Percentiles rank a stretch among this genome's conserved stretches.
These are phyloP conservation scores for Melitaea cinxia DNA, from an alignment of 1,140 invertebrate genomes.

Conservation along the genomic window DNA sequence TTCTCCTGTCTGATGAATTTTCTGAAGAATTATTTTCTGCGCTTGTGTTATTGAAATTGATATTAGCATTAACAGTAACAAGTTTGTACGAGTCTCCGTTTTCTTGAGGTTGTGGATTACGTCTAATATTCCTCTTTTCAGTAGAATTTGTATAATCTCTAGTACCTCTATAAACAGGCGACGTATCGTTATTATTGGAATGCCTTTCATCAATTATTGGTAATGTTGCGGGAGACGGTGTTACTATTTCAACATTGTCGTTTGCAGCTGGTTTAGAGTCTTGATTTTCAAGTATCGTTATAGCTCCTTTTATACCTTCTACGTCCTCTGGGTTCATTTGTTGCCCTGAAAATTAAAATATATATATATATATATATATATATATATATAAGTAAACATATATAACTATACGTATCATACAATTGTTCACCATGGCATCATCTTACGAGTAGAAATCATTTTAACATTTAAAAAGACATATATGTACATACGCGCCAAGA, in stretches of 20 bases:
- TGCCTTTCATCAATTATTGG: conserved; percentile 66
- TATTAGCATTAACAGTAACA: conserved; percentile 53
- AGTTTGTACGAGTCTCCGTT: conserved; percentile 47
- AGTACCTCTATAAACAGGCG: conserved; percentile 65
- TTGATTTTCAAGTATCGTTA: conserved; percentile 76
- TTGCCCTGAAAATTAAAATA: conserved; percentile 49
- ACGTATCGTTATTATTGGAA: conserved; percentile 40
- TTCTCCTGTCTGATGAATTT: conserved; percentile 51
- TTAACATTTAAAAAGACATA: too few relatives aligned
- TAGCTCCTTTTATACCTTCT: conserved; percentile 76
- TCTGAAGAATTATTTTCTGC: conserved; percentile 34
- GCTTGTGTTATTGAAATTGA: conserved; percentile 50
- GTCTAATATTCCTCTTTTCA: conserved; percentile 36
- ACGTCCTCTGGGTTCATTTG: conserved; percentile 71
- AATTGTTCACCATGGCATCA: too few relatives aligned
- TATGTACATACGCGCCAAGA: too few relatives aligned
- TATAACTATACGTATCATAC: too few relatives aligned
- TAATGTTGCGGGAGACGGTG: conserved; percentile 56
- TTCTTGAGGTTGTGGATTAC: conserved; percentile 32
- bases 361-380: conserved; percentile 1
- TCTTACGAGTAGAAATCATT: too few relatives aligned
- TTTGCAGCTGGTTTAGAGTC: conserved; percentile 44
- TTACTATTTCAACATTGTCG: conserved; percentile 56
- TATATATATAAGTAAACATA: too few relatives aligned
- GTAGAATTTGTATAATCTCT: conserved; percentile 55